These are phyloP conservation scores for Diaperis boleti DNA, from an alignment of 2,888 invertebrate species.

Conservation along the genomic window DNA sequence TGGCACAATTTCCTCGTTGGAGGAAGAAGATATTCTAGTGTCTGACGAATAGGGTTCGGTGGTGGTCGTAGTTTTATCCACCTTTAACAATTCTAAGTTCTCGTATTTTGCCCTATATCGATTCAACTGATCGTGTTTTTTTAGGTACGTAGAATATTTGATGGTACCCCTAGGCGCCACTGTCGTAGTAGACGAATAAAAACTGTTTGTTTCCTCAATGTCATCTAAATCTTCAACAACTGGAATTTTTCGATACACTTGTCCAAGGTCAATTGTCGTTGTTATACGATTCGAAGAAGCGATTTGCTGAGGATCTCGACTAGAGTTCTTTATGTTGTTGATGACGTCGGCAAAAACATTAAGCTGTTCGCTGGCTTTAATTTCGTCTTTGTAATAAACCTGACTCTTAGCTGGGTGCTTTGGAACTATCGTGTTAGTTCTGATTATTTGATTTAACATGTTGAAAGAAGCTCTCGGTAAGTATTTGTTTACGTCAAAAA, in stretches of 20 bases:
- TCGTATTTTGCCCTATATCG: slow-evolving; percentile 24
- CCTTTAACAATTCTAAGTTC: slow-evolving; percentile 42
- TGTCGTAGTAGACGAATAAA: slow-evolving; percentile 42
- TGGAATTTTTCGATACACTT: slow-evolving; percentile 2
- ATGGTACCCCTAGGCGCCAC: slow-evolving; percentile 34
- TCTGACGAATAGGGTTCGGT: slow-evolving; percentile 20
- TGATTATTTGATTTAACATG: slow-evolving; percentile 27
- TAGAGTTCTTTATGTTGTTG: slow-evolving; percentile 65
- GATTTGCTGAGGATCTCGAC: slow-evolving; percentile 43
- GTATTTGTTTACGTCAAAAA: slow-evolving; percentile 45
- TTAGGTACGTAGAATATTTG: slow-evolving; percentile 27
- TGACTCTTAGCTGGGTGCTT: slow-evolving; percentile 58
- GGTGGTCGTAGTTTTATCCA: slow-evolving; percentile 11
- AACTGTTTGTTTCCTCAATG: slow-evolving; percentile 20
- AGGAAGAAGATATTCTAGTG: slow-evolving; percentile 4
- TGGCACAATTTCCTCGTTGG: background rate
- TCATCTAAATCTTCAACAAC: slow-evolving; percentile 2
- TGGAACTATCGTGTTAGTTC: slow-evolving; percentile 50
- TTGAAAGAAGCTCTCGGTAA: slow-evolving; percentile 14
- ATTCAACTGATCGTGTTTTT: slow-evolving; percentile 22
- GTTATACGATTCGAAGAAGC: slow-evolving; percentile 25
- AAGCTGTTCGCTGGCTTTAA: slow-evolving; percentile 64
- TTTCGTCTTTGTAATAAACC: slow-evolving; percentile 64
- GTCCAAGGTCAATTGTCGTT: slow-evolving; percentile 26
- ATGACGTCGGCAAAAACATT: slow-evolving; percentile 68